phyloP scores from a whole-genome alignment of 2,113 vertebrate genomes.

The Nothoprocta pentlandii region DNA sequence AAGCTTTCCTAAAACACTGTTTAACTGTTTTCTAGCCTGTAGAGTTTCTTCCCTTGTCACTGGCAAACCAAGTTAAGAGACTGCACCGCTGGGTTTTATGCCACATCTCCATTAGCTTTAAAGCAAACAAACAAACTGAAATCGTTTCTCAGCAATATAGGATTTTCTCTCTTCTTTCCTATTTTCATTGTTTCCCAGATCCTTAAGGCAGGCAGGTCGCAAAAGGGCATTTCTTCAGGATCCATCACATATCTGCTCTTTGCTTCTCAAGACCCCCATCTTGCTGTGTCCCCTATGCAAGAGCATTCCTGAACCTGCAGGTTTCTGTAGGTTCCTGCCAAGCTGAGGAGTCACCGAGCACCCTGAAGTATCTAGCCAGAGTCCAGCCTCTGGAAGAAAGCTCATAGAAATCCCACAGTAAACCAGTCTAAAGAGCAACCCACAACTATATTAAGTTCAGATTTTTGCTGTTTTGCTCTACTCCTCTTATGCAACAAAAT shows the following conservation, averaged over 20 bases:
- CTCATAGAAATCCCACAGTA: not conserved
- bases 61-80: not conserved
- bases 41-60: not conserved
- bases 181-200: not conserved
- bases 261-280: not conserved
- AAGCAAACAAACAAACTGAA: not conserved
- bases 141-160: not conserved
- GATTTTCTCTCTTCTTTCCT: not conserved
- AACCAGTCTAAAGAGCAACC: not conserved
- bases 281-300: not conserved
- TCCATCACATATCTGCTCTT: not conserved
- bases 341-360: not conserved
- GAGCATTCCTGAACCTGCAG: rapidly evolving
- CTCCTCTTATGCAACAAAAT: not conserved
- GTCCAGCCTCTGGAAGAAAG: not conserved
- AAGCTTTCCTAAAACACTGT: not conserved
- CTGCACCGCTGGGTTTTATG: not conserved
- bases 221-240: not conserved
- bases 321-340: not conserved
- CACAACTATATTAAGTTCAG: not conserved
- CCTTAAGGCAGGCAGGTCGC: not conserved
- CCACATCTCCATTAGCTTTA: not conserved
- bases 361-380: not conserved
- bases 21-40: not conserved
- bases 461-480: not conserved